phyloP scores from a whole-genome alignment of 2,888 invertebrate genomes.

The Epinotia nisella region DNA sequence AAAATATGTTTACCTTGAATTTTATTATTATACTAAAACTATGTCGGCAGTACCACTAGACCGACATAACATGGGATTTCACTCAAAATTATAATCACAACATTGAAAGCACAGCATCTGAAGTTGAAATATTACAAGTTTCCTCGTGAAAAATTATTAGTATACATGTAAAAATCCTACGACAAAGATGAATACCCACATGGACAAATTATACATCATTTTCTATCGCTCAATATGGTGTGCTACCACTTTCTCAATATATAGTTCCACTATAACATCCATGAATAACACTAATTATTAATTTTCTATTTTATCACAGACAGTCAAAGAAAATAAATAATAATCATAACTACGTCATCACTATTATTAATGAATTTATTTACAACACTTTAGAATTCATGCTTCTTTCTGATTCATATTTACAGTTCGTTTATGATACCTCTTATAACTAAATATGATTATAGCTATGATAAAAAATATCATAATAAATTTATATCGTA shows the following conservation, averaged over 20 bases:
- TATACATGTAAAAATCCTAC: not conserved
- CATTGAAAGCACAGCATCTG: slow-evolving; percentile 39
- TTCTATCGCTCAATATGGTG: slow-evolving; percentile 15
- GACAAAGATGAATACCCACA: slow-evolving; percentile 2
- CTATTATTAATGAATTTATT: slow-evolving; percentile 65
- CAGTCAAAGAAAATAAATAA: slow-evolving; percentile 59
- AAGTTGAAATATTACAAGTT: slow-evolving; percentile 8
- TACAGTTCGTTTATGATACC: slow-evolving; percentile 43
- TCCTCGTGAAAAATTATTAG: not conserved
- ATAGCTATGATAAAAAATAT: slow-evolving; percentile 33
- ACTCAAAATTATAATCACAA: slow-evolving; percentile 34
- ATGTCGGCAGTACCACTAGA: slow-evolving; percentile 12
- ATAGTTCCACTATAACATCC: slow-evolving; percentile 35
- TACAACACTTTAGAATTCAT: slow-evolving; percentile 82
- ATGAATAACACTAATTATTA: slow-evolving; percentile 40
- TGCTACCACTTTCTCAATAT: slow-evolving; percentile 1
- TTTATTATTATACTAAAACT: slow-evolving; percentile 24
- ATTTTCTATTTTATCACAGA: slow-evolving; percentile 67
- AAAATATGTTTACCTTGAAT: slow-evolving; percentile 33
- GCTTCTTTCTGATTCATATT: slow-evolving; percentile 73
- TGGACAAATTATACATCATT: not conserved
- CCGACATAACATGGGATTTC: slow-evolving; percentile 3
- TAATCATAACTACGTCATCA: slow-evolving; percentile 33
- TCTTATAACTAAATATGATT: slow-evolving; percentile 37
- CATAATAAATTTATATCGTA: slow-evolving; percentile 22